Percentiles rank a stretch among this genome's conserved stretches.
Conservation (phyloP, 2,797 vertebrate species). For the Limosa lapponica region DNA sequence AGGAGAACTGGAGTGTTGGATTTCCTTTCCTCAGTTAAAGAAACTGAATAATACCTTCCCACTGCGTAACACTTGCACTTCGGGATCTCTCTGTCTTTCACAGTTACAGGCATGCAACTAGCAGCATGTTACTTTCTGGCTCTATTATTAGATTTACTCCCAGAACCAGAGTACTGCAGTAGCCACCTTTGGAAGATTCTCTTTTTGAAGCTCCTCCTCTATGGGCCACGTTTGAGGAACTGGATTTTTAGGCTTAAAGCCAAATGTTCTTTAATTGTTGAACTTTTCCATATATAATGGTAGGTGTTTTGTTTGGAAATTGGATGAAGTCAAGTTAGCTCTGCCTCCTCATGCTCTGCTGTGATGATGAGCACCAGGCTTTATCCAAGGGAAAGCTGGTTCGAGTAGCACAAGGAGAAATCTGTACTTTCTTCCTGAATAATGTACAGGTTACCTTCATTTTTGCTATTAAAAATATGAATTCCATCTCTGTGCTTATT, state of each 20-base stretch:
- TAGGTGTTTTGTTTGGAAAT: neutral
- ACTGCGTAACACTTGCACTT: neutral
- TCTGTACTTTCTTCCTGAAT: neutral
- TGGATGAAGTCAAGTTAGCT: neutral
- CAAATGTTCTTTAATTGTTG: neutral
- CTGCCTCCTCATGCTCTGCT: neutral
- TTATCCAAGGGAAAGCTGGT: neutral
- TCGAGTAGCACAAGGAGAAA: neutral
- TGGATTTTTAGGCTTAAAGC: neutral
- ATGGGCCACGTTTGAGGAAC: neutral
- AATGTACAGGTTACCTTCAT: neutral
- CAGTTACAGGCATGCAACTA: accelerated
- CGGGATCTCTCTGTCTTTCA: neutral
- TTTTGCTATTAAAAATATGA: neutral
- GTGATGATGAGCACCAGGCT: neutral
- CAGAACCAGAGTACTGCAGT: neutral
- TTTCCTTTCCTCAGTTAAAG: constrained; percentile 37
- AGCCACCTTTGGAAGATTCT: neutral
- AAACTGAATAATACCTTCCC: constrained; percentile 5
- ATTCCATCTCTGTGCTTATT: neutral
- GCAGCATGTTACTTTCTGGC: neutral
- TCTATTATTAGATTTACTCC: neutral
- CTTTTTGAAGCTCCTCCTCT: neutral
- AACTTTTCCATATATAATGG: neutral
- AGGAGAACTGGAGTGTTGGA: neutral